Evolutionary conservation across 2,113 vertebrate species (phyloP).

Genomic region (Sebastes fasciatus): DNA sequence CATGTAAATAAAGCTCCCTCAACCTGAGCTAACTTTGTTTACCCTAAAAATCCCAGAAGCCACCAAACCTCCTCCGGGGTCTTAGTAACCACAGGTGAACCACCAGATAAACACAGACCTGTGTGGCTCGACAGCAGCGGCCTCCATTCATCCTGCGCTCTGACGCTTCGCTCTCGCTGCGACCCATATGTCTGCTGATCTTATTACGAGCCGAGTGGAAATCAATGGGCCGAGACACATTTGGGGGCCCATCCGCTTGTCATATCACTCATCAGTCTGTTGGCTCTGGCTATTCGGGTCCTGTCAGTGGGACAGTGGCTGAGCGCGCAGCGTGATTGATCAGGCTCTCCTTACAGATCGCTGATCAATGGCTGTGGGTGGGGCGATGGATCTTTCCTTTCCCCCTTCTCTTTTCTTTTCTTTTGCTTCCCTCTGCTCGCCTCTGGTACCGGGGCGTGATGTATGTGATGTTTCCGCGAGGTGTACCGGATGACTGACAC

Average conservation of each 20-base stretch:
- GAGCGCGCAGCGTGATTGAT: constrained; percentile 90
- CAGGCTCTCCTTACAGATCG: constrained; percentile 88
- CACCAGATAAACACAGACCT: constrained; percentile 66
- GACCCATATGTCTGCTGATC: constrained; percentile 94
- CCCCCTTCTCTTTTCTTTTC: constrained; percentile 28
- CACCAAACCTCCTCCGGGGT: constrained; percentile 41
- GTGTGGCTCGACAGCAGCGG: constrained; percentile 57
- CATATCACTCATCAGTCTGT: constrained; percentile 98
- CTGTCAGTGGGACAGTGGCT: constrained; percentile 92
- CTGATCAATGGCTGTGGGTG: constrained; percentile 91
- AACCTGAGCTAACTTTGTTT: constrained; percentile 58
- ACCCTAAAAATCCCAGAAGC: constrained; percentile 50
- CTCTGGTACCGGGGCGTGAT: constrained; percentile 47
- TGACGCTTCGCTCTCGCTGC: constrained; percentile 70
- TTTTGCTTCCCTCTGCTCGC: constrained; percentile 12
- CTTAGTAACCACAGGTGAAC: constrained; percentile 54
- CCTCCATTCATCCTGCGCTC: constrained; percentile 78
- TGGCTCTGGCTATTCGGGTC: constrained; percentile 89
- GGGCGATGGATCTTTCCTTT: constrained; percentile 73
- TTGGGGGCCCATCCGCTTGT: constrained; percentile 91
- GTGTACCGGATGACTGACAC: constrained; percentile 74
- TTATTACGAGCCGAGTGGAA: constrained; percentile 97
- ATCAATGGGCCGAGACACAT: constrained; percentile 98
- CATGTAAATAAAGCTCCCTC: constrained; percentile 59
- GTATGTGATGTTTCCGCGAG: constrained; percentile 63